Conservation (phyloP, 2,888 invertebrate species). For the Argynnis bischoffii region DNA sequence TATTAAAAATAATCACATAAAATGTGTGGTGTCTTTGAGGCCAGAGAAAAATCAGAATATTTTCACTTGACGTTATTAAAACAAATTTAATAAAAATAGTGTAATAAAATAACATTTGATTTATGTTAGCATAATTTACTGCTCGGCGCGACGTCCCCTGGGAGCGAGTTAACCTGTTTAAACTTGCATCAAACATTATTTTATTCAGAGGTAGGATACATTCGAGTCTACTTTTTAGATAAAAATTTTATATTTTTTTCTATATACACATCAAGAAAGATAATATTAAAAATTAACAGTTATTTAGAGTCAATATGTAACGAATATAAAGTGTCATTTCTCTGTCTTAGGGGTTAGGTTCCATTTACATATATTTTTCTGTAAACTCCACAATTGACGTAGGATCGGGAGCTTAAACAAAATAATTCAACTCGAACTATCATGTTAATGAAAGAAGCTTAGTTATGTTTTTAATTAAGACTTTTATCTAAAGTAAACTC, state of each 20-base stretch:
- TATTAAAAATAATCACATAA: neutral
- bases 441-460: too few relatives aligned
- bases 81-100: conserved; percentile 4
- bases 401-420: too few relatives aligned
- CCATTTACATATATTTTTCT: too few relatives aligned
- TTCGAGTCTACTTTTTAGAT: conserved; percentile 49
- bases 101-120: conserved; percentile 29
- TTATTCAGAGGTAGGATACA: conserved; percentile 47
- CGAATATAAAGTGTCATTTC: too few relatives aligned
- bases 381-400: too few relatives aligned
- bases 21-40: too few relatives aligned
- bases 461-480: too few relatives aligned
- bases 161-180: conserved; percentile 39
- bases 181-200: conserved; percentile 51
- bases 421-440: too few relatives aligned
- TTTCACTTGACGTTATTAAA: conserved; percentile 1
- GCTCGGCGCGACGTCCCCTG: conserved; percentile 32
- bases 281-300: too few relatives aligned
- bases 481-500: too few relatives aligned
- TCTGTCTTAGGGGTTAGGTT: too few relatives aligned
- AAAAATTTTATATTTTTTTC: conserved; percentile 32
- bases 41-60: neutral
- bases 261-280: neutral
- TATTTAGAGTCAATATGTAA: too few relatives aligned
- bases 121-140: conserved; percentile 34